Percentiles rank a stretch among this genome's conserved stretches.
Evolutionary conservation across 2,797 vertebrate species (phyloP).

Genomic region (Eulemur albifrons): DNA sequence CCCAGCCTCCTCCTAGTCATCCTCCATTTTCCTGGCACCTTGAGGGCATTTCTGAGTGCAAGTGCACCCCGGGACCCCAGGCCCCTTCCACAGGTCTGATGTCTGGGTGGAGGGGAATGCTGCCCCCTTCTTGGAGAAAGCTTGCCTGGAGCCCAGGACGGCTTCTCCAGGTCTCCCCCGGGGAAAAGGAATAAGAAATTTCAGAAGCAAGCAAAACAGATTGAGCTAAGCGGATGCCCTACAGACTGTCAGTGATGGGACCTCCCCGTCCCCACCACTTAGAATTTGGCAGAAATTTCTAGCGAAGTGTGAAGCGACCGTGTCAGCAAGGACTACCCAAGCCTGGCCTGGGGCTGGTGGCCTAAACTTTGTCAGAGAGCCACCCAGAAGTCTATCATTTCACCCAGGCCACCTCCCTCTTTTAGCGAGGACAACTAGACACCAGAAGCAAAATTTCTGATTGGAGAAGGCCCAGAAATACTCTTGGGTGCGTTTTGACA

Average conservation of each 20-base stretch:
- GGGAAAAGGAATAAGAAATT: background rate
- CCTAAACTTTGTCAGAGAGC: background rate
- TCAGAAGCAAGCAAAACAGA: background rate
- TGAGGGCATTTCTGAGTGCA: background rate
- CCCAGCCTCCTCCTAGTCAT: background rate
- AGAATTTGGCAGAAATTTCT: background rate
- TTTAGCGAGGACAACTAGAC: background rate
- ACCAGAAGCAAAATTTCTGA: background rate
- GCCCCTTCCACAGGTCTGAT: background rate
- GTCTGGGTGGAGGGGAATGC: background rate
- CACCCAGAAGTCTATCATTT: background rate
- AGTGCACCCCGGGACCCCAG: background rate
- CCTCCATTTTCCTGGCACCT: background rate
- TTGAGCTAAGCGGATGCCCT: background rate
- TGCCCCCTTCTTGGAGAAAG: background rate
- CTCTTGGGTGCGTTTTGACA: background rate
- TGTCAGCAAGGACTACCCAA: background rate
- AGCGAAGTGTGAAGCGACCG: background rate
- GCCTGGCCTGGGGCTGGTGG: background rate
- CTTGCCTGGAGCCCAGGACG: background rate
- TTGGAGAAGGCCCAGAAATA: background rate
- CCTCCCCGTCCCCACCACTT: background rate
- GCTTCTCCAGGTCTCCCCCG: background rate
- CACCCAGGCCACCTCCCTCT: background rate
- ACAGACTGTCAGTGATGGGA: fast-evolving